Base-by-base conservation (phyloP, 2,113 vertebrate species). In the Seriola rivoliana region DNA sequence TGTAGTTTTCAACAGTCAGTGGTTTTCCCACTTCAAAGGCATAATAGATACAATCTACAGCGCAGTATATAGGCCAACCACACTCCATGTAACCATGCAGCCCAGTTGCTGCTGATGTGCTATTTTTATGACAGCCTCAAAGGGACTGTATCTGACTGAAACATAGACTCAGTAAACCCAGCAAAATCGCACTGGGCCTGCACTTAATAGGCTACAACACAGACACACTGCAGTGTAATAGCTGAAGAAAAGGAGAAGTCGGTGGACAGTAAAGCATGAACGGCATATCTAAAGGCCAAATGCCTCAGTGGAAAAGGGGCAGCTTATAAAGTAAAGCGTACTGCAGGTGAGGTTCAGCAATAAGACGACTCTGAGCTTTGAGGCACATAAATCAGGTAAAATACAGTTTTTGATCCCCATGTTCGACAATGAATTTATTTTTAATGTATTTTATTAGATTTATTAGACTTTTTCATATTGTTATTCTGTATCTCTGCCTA, bases 51-150 rank as follows among this genome's bases (percentile, higher is more conserved):
- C 38, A 69, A 82, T 90, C 85, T 69, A 75, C 82, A 80, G 82
- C 54, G 13, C 75, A 78, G 85, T 90, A 94, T 92, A 88, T 93
- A 93, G 93, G 94, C 89, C 93, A 94, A 34, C 78, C 73, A 52
- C 71, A 83, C 88, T 88, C 68, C 86, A 89, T 87, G 84, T 71
- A 80, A 84, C 76, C 66, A 78, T 62, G 75, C 87, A 78, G 89
- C 63, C 50, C 75, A 46, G 74, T 40, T 40, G 42, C 79, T 66
- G 72, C 87, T 55, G 58, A 82, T 84, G 88, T 78, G 85, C 91
- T 94, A 94, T 94, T 94, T 94, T 93, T 93, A 92, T 40, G 55
- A 69, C 78, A 72, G 84, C 88, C 93, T 93, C 91, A 85, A 75
- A 90, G 91, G 87, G 69, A 62, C 80, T 63, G 74, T 6, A 75